Base-by-base conservation (phyloP, 2,113 vertebrate genomes). In the Rhineura floridana region DNA sequence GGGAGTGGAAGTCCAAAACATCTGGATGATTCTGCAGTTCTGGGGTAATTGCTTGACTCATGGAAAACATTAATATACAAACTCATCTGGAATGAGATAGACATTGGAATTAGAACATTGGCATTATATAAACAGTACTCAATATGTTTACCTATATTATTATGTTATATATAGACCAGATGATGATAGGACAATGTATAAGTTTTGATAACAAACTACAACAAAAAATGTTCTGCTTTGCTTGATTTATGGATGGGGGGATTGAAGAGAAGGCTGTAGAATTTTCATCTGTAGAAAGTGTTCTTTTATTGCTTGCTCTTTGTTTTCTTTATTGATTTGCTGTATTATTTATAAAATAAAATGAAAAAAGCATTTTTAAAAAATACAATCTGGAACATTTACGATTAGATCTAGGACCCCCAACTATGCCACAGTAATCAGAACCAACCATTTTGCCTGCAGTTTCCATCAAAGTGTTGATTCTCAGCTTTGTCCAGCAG, bases 401-500 rank as follows among this genome's bases (percentile, higher is more conserved):
- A n/a, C 33, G 39, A 28, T 70, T 50, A 28, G 30, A 33, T 39
- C 8, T 44, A 65, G 8, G 59, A 30, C 17, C 8, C 19, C 9
- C 39, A 73, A n/a, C 39, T 11, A 44, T 76, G 8, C 4, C 52
- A 75, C 17, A 63, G 23, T 39, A 39, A 21, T 33, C 33, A 48
- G 30, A 30, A 48, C 17, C 19, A 6, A 8, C 44, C 19, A 17
- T 69, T 67, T 6, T 46, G 1, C 19, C 23, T 50, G 46, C 19
- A 28, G 12, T 72, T 72, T n/a, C 28, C 9, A 30, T 23, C 28
- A 65, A 5, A 15, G 39, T 69, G 65, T 92, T 52, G 89, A 62
- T 92, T 86, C 83, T 75, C 9, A 88, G 1, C 13, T 91, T 94
- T 77, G 89, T 95, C 96, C 97, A 97, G 95, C 94, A 97, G 97